A percentile compares a stretch with the other conserved stretches of the same genome.
phyloP scores from a whole-genome alignment of 1,140 invertebrate genomes.

The Papilio polytes region DNA sequence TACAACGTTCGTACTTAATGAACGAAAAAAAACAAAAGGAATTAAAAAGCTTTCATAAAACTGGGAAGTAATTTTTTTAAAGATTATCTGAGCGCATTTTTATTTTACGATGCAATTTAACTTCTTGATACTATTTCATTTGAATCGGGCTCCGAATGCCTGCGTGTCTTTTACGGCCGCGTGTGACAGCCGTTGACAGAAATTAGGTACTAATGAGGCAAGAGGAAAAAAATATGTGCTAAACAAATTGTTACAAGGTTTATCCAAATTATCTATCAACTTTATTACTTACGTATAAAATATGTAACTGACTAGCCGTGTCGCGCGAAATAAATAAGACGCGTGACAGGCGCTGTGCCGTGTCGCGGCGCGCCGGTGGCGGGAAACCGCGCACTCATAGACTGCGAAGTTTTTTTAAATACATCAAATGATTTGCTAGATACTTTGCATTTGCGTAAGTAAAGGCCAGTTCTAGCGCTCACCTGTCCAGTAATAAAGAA shows the following conservation, averaged over 20 bases:
- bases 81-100: slow-evolving; percentile 12
- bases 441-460: slow-evolving; percentile 36
- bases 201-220: slow-evolving; percentile 36
- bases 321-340: slow-evolving; percentile 15
- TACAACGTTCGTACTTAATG: background rate
- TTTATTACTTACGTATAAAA: slow-evolving; percentile 32
- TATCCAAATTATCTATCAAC: slow-evolving; percentile 34
- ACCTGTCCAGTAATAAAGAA: slow-evolving; percentile 38
- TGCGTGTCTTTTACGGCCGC: slow-evolving; percentile 29
- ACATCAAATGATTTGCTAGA: slow-evolving; percentile 28
- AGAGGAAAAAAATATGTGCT: slow-evolving; percentile 12
- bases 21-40: background rate
- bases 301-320: slow-evolving; percentile 14
- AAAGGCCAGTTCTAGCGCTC: background rate
- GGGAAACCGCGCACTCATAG: background rate
- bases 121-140: slow-evolving; percentile 33
- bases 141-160: slow-evolving; percentile 8
- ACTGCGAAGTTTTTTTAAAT: slow-evolving; percentile 15
- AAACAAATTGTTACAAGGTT: slow-evolving; percentile 39
- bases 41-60: background rate
- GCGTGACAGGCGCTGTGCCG: slow-evolving; percentile 1
- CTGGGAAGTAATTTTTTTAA: slow-evolving; percentile 7
- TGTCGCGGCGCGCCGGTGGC: background rate
- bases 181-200: slow-evolving; percentile 31
- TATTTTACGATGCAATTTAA: slow-evolving; percentile 28